phyloP scores from a whole-genome alignment of 1,140 invertebrate genomes.

The Magallana ariakensis region DNA sequence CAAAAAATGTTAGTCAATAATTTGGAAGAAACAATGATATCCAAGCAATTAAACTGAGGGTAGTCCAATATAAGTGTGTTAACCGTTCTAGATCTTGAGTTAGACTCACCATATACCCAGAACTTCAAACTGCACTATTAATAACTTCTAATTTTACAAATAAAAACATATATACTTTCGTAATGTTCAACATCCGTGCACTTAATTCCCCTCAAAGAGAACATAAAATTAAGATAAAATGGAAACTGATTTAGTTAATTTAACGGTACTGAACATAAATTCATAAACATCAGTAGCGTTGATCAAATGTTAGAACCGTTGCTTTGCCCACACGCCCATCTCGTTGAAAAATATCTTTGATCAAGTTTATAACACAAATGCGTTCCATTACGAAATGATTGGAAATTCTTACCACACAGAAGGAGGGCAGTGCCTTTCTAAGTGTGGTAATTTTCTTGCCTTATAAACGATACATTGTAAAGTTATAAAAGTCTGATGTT shows the following conservation, averaged over 20 bases:
- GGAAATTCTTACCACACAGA: conserved; percentile 12
- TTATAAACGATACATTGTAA: conserved; percentile 30
- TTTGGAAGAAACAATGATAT: too few species aligned
- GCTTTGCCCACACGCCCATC: conserved; percentile 2
- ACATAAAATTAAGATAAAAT: conserved; percentile 10
- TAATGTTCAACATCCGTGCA: not conserved
- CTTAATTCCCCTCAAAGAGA: not conserved
- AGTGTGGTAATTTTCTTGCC: conserved; percentile 25
- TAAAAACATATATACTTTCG: not conserved
- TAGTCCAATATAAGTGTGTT: too few species aligned
- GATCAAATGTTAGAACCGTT: not conserved
- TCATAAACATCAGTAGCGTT: conserved; percentile 28
- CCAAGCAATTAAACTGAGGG: too few species aligned
- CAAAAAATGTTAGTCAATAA: too few species aligned
- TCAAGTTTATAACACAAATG: not conserved
- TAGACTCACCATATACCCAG: too few species aligned
- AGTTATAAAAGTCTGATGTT: conserved; percentile 31
- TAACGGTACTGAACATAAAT: conserved; percentile 22
- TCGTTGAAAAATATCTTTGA: not conserved
- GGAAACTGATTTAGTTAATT: conserved; percentile 1
- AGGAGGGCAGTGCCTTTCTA: not conserved
- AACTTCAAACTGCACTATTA: too few species aligned
- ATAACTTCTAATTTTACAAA: too few species aligned
- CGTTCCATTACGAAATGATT: conserved; percentile 22
- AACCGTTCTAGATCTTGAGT: too few species aligned